phyloP scores from a whole-genome alignment of 2,888 invertebrate genomes.

The Lepas anatifera region DNA sequence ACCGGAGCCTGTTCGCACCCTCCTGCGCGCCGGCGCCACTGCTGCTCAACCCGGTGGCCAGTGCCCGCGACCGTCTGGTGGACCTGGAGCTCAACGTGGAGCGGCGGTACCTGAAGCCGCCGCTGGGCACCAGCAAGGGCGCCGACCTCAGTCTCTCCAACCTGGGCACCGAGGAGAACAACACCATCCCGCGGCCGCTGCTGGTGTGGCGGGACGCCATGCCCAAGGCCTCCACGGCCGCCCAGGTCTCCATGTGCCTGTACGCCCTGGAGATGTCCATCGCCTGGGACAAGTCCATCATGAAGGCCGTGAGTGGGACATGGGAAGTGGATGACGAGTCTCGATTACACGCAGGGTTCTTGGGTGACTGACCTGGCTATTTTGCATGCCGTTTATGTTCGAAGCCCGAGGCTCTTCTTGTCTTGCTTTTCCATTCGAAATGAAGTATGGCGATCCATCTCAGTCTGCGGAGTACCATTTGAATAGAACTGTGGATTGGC shows the following conservation, averaged over 20 bases:
- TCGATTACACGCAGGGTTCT: too few relatives aligned
- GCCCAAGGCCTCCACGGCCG: slow-evolving; percentile 65
- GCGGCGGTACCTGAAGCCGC: slow-evolving; percentile 82
- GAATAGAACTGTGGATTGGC: too few relatives aligned
- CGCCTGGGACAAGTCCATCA: slow-evolving; percentile 98
- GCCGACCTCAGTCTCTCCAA: slow-evolving; percentile 43
- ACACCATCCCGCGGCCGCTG: slow-evolving; percentile 49
- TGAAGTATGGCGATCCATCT: too few relatives aligned
- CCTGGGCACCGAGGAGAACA: slow-evolving; percentile 43
- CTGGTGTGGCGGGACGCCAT: slow-evolving; percentile 77
- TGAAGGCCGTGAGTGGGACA: slow-evolving; percentile 99
- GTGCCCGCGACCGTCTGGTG: slow-evolving; percentile 58
- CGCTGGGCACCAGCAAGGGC: slow-evolving; percentile 47
- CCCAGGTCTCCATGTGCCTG: slow-evolving; percentile 79
- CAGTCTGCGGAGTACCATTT: too few relatives aligned
- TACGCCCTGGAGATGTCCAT: slow-evolving; percentile 82
- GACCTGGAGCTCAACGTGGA: slow-evolving; percentile 83
- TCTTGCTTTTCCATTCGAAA: too few relatives aligned
- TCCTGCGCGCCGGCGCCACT: slow-evolving; percentile 29
- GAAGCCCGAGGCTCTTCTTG: too few relatives aligned
- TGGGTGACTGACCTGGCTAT: too few relatives aligned
- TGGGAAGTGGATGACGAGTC: too few relatives aligned
- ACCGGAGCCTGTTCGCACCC: slow-evolving; percentile 34
- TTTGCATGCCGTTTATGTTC: too few relatives aligned
- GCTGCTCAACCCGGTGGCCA: slow-evolving; percentile 42